These are phyloP conservation scores for Oriolus oriolus DNA, from an alignment of 2,113 vertebrate species.

Conservation along the genomic window DNA sequence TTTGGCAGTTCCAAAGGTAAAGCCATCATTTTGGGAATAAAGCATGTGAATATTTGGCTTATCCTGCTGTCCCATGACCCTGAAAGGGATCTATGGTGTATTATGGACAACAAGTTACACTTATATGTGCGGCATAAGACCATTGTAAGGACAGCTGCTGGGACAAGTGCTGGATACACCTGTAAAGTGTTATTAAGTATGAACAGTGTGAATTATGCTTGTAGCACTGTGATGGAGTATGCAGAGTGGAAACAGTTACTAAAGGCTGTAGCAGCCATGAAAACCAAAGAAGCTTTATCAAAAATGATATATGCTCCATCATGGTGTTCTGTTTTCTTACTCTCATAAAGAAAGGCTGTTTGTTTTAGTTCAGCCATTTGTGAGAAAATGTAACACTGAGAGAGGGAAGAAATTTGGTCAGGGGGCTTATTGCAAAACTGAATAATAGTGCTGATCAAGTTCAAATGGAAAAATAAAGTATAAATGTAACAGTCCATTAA, in stretches of 20 bases:
- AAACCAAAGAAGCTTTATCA: background rate
- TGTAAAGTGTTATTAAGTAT: background rate
- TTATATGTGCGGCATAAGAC: accelerated
- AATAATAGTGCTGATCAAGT: background rate
- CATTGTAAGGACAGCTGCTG: background rate
- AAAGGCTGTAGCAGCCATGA: background rate
- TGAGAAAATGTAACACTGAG: background rate
- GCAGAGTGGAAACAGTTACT: background rate
- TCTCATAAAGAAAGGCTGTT: background rate
- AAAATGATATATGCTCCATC: background rate
- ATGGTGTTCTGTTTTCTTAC: background rate
- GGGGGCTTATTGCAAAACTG: background rate
- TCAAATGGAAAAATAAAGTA: background rate
- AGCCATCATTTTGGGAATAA: background rate
- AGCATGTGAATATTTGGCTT: background rate
- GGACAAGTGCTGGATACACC: background rate
- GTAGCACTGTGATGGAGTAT: too few relatives aligned
- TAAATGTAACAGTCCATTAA: background rate
- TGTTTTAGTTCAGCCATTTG: background rate
- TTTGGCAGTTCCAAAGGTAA: background rate
- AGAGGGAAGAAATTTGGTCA: background rate
- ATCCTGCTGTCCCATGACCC: background rate
- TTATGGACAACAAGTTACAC: background rate
- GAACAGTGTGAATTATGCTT: background rate
- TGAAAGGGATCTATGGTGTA: background rate